A percentile compares a stretch with the other conserved stretches of the same genome.
Evolutionary conservation across 2,113 vertebrate genomes (phyloP).

Genomic region (Ranitomeya imitator): DNA sequence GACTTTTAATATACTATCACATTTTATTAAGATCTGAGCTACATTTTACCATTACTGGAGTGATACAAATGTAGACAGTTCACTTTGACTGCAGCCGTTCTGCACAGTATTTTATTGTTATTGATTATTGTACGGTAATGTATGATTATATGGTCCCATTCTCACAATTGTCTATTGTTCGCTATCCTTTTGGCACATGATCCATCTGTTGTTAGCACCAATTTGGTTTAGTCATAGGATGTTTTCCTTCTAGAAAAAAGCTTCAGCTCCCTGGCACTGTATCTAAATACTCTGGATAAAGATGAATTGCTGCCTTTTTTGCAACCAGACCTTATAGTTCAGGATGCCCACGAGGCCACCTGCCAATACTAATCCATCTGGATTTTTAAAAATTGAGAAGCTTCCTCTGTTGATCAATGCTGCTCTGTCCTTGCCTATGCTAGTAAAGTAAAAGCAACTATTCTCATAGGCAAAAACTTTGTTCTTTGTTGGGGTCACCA

Average conservation of each 20-base stretch:
- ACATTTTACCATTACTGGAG: conserved; percentile 26
- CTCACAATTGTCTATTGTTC: neutral
- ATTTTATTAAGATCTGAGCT: conserved; percentile 47
- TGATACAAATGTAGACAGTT: conserved; percentile 26
- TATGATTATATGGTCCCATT: neutral
- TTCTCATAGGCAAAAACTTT: no score
- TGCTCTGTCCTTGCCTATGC: no score
- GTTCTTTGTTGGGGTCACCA: no score
- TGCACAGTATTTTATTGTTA: conserved; percentile 13
- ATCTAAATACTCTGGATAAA: neutral
- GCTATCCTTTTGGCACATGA: neutral
- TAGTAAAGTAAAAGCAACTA: no score
- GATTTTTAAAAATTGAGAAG: no score
- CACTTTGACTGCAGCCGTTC: neutral
- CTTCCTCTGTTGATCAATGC: no score
- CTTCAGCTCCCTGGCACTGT: neutral
- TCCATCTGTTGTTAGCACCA: neutral
- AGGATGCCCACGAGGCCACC: no score
- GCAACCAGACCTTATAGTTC: no score
- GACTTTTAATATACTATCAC: conserved; percentile 39
- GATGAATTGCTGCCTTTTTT: neutral
- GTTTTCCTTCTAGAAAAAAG: neutral
- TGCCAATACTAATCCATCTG: no score
- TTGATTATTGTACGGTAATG: conserved; percentile 21
- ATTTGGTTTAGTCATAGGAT: neutral